Conservation (phyloP, 2,888 invertebrate species). For the Lottia scabra region DNA sequence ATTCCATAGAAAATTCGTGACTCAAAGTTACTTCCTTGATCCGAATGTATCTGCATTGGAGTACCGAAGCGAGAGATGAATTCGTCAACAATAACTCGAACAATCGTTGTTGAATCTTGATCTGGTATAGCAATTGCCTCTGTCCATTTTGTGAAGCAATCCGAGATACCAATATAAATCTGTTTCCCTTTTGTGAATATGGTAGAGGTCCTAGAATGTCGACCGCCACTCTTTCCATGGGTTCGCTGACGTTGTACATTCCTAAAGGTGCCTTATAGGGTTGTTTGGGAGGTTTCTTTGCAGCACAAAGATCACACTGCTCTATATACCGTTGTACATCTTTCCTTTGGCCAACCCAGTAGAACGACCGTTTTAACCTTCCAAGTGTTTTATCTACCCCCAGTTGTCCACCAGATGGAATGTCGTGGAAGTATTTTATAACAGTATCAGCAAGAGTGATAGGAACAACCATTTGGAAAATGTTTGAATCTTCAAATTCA, state of each 20-base stretch:
- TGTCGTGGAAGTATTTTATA: conserved; percentile 11
- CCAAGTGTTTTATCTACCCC: conserved; percentile 9
- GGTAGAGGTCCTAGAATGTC: conserved; percentile 18
- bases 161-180: conserved; percentile 13
- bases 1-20: conserved; percentile 22
- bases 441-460: not conserved
- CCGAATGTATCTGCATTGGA: conserved; percentile 18
- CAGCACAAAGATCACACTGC: not conserved
- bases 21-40: conserved; percentile 21
- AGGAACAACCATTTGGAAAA: conserved; percentile 8
- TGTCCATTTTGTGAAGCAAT: conserved; percentile 22
- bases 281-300: not conserved
- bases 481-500: not conserved
- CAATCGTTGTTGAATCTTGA: conserved; percentile 14
- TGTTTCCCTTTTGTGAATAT: conserved; percentile 7
- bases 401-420: conserved; percentile 14
- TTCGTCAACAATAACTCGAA: conserved; percentile 14
- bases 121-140: conserved; percentile 15
- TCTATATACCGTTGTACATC: not conserved
- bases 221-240: conserved; percentile 15
- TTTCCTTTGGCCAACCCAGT: conserved; percentile 9
- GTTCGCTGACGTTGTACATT: conserved; percentile 4
- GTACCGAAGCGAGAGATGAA: conserved; percentile 21
- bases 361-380: conserved; percentile 10
- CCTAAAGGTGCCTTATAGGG: conserved; percentile 9